Conservation (phyloP, 2,888 invertebrate genomes). For the Mesorhabditis belari region DNA sequence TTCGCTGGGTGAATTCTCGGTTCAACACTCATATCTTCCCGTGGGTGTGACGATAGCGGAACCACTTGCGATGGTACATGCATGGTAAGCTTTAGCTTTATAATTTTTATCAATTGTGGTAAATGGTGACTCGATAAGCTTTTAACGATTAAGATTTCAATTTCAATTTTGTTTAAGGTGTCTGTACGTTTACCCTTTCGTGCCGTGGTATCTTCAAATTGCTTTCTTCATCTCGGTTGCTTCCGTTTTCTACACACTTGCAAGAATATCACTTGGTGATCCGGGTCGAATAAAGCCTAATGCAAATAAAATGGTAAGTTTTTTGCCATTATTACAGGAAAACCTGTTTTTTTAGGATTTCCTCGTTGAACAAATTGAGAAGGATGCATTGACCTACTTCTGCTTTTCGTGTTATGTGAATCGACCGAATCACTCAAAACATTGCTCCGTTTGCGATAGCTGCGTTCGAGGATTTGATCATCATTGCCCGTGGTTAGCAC, state of each 20-base stretch:
- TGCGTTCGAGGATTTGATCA: slow-evolving; percentile 35
- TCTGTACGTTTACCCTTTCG: slow-evolving; percentile 26
- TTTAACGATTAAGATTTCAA: not conserved
- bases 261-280: slow-evolving; percentile 16
- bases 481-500: slow-evolving; percentile 35
- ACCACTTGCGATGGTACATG: slow-evolving; percentile 11
- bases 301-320: not conserved
- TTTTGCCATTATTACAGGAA: not conserved
- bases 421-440: slow-evolving; percentile 11
- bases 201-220: slow-evolving; percentile 39
- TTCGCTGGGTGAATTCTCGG: not conserved
- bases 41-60: slow-evolving; percentile 28
- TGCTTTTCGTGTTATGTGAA: slow-evolving; percentile 22
- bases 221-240: slow-evolving; percentile 23
- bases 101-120: too few species aligned
- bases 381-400: slow-evolving; percentile 1
- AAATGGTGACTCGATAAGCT: not conserved
- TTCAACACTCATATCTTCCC: slow-evolving; percentile 6
- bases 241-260: slow-evolving; percentile 12
- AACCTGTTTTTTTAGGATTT: not conserved
- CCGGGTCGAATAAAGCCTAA: slow-evolving; percentile 20
- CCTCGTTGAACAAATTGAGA: not conserved
- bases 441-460: slow-evolving; percentile 35
- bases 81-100: slow-evolving; percentile 14
- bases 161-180: slow-evolving; percentile 15